Evolutionary conservation across 2,888 invertebrate genomes (phyloP), one percentile per base, ranked within the genome.

Genomic region (Agelastica alni): DNA sequence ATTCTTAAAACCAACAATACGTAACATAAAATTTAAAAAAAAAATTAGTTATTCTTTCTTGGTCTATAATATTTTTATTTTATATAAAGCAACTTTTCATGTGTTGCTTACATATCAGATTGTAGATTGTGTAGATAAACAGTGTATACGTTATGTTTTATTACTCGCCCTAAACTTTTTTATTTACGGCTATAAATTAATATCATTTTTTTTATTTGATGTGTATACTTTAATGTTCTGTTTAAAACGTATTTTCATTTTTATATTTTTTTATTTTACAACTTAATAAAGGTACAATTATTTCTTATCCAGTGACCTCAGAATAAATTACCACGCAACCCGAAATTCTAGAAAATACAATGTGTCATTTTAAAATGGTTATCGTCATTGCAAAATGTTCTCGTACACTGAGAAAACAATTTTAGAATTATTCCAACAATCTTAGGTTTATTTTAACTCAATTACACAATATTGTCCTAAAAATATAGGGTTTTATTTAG

Each of bases 181-280:
- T 43, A 43, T 43, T 17, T 43, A 28, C 28, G 13, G 20, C 30
- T 17, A 43, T 43, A 30, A 43, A 30, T 43, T 31, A 43, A 43
- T 30, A 30, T 30, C 28, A 26, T 43, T 43, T 43, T n/a, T n/a
- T n/a, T 43, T 17, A 42, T 42, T 30, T 43, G 30, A 7, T 17
- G 30, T 43, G 30, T 30, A 30, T 30, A 31, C 14, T 43, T 43
- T 43, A 30, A 28, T 30, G n/a, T 43, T 28, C 16, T 26, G 17
- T 14, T 16, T 30, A 30, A 39, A 39, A 20, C 12, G 20, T 39
- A 39, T 39, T 39, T 26, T 18, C 20, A 39, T 10, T 39, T 39
- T 39, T 10, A 39, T 39, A 20, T 39, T n/a, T 43, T 43, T 43
- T 28, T 43, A 17, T 43, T 43, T 43, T 43, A 43, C 30, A 43